A percentile compares a stretch with the other conserved stretches of the same genome.
phyloP scores from a whole-genome alignment of 2,888 invertebrate genomes.

The Prenolepis imparis region DNA sequence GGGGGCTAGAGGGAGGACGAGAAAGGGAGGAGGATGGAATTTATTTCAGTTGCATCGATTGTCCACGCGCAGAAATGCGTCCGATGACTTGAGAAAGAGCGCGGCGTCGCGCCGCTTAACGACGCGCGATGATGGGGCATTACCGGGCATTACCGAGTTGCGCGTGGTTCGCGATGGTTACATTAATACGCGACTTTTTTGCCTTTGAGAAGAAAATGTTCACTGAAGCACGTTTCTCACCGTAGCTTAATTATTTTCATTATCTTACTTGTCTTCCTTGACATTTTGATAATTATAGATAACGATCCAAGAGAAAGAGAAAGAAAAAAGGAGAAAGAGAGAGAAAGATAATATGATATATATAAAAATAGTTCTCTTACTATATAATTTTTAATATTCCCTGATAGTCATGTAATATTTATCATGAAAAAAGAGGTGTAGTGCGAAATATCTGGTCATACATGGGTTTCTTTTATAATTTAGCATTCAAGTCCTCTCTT shows the following conservation, averaged over 20 bases:
- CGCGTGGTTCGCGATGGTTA: neutral
- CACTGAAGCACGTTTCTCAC: neutral
- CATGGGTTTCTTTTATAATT: neutral
- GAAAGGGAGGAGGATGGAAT: constrained; percentile 25
- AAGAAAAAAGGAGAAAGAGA: no score
- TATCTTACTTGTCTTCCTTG: neutral
- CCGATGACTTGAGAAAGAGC: constrained; percentile 42
- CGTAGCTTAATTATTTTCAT: neutral
- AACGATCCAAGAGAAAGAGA: neutral
- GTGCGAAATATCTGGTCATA: neutral
- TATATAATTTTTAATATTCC: neutral
- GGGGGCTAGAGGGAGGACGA: neutral
- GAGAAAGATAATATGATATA: neutral
- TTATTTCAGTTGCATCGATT: constrained; percentile 60
- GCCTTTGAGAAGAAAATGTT: constrained; percentile 1
- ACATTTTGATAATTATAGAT: neutral
- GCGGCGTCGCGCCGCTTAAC: constrained; percentile 13
- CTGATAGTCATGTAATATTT: neutral
- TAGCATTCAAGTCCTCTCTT: neutral
- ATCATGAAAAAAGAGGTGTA: neutral
- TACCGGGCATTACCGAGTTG: neutral
- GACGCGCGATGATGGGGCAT: constrained; percentile 43
- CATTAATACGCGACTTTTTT: neutral
- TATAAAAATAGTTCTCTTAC: neutral
- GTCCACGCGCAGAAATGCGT: constrained; percentile 12